Conservation (phyloP, 2,113 vertebrate genomes). For the Vidua macroura region DNA sequence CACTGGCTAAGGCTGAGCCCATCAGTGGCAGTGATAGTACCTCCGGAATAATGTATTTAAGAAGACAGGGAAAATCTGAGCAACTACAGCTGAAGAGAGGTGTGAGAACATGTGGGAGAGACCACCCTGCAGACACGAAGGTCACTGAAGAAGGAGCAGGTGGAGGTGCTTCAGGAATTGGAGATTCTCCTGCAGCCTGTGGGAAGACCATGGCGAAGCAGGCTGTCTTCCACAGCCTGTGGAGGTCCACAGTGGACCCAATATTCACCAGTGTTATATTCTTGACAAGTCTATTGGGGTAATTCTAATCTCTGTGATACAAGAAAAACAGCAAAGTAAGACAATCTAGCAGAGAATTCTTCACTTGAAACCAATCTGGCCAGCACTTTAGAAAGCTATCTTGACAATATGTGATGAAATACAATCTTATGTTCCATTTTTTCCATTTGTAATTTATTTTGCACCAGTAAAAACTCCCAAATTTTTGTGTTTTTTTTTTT, state of each 20-base stretch:
- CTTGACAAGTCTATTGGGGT: neutral
- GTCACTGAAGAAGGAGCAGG: neutral
- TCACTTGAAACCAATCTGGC: neutral
- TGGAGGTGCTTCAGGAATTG: neutral
- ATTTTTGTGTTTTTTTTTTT: neutral
- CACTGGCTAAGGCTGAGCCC: neutral
- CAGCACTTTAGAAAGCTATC: neutral
- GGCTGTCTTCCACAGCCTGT: neutral
- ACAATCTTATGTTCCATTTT: neutral
- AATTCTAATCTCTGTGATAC: neutral
- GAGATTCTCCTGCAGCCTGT: neutral
- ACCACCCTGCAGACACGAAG: neutral
- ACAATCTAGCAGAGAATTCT: neutral
- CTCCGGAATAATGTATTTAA: fast-evolving
- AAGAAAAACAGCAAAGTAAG: neutral
- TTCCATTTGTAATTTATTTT: neutral
- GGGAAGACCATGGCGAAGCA: neutral
- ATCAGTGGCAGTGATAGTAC: neutral
- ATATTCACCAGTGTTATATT: neutral
- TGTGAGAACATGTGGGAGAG: no score
- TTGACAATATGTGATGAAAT: neutral
- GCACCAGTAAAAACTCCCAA: neutral
- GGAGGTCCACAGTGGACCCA: no score
- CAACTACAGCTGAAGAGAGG: neutral
- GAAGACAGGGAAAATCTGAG: neutral